Base-by-base conservation (phyloP, 2,797 vertebrate species). In the Siniperca scherzeri region DNA sequence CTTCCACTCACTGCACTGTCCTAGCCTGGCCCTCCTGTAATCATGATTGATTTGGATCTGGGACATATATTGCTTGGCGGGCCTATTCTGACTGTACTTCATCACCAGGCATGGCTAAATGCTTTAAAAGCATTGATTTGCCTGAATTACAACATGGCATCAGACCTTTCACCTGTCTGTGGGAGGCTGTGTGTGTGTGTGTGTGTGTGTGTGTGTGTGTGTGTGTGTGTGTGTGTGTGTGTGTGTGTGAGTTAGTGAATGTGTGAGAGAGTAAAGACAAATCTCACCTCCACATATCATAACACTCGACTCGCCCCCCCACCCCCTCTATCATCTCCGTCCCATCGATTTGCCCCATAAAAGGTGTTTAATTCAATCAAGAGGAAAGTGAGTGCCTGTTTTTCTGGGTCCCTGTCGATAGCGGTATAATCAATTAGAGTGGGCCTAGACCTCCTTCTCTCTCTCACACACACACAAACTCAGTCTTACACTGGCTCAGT, bases 291-390 rank as follows among this genome's bases (percentile, higher is more conserved):
- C 88, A 95, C 94, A 96, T 95, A 95, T 96, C 94, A 95, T 95
- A 94, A 95, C 87, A 86, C 90, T 78, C 69, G 52, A 93, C 94
- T 89, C 93, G 80, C 76, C 79, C 80, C 85, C 75, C 81, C 68
- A 68, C 67, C 46, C 91, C 95, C 86, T 2, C 30, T 30, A 85
- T 91, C 91, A 95, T 97, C 97, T 97, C 96, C 93, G 92, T 95
- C 95, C 94, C 96, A 98, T 98, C 94, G 96, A 98, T 98, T 97
- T 92, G 93, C 91, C 96, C 97, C 97, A 97, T 97, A 98, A 98
- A 98, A 96, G 95, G 97, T 98, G 97, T 98, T 98, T 98, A 98
- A 98, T 98, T 98, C 96, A 97, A 98, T 98, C 97, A 97, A 95
- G 96, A 96, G 95, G 96, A 97, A 98, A 97, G 97, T 97, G 96